Conservation (phyloP, 1,140 invertebrate genomes). For the Hypothenemus hampei region DNA sequence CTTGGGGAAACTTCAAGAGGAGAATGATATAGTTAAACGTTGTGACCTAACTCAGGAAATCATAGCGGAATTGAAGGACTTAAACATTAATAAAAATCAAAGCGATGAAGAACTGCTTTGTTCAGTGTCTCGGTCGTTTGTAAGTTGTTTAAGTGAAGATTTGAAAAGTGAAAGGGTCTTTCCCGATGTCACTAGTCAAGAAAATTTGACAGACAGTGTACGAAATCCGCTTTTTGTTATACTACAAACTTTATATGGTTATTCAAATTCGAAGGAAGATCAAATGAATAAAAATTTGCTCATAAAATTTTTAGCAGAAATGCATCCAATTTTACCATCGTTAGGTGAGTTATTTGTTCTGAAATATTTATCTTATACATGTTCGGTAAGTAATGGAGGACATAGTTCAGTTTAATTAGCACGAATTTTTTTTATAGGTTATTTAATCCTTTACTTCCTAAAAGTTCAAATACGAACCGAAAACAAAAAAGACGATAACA, state of each 20-base stretch:
- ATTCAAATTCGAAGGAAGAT: slow-evolving; percentile 67
- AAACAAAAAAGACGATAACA: slow-evolving; percentile 55
- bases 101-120: slow-evolving; percentile 49
- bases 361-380: too few relatives aligned
- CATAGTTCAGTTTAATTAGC: too few relatives aligned
- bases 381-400: too few relatives aligned
- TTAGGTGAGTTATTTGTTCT: slow-evolving; percentile 47
- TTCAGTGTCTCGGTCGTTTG: slow-evolving; percentile 51
- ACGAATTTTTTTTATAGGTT: slow-evolving; percentile 61
- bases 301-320: slow-evolving; percentile 68
- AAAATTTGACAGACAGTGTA: slow-evolving; percentile 68
- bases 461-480: slow-evolving; percentile 67
- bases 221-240: slow-evolving; percentile 76
- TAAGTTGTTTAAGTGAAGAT: slow-evolving; percentile 51
- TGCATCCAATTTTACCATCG: slow-evolving; percentile 57
- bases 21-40: slow-evolving; percentile 60
- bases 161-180: slow-evolving; percentile 47
- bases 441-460: slow-evolving; percentile 80
- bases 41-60: slow-evolving; percentile 69
- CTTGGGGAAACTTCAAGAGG: slow-evolving; percentile 49
- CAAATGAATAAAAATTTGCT: slow-evolving; percentile 70
- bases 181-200: slow-evolving; percentile 48
- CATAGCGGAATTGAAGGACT: slow-evolving; percentile 61
- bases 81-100: slow-evolving; percentile 50
- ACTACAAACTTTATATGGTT: slow-evolving; percentile 64